Base-by-base conservation (phyloP, 1,140 invertebrate species). In the Pogonomyrmex californicus region DNA sequence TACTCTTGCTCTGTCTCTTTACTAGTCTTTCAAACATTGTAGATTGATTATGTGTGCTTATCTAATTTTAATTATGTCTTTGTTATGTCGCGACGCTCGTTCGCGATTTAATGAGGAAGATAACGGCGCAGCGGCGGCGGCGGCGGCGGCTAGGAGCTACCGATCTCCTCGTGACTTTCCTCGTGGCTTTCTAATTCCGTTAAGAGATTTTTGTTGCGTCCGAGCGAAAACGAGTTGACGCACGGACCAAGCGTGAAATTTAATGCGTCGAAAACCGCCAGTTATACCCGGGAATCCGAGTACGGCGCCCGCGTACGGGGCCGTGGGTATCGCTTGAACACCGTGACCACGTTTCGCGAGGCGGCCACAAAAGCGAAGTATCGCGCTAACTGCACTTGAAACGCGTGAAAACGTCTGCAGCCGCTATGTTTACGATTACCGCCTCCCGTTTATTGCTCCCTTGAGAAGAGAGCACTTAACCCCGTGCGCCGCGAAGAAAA, bases 341-440 rank as follows among this genome's bases (percentile, higher is more conserved):
- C 51, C 23, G 41, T 41, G 77, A 77, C 77, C 38, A 44, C 62
- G 56, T 56, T 47, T 77, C 70, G 88, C 87, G 70, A 88, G 85
- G 75, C 87, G 62, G 33, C 51, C 51, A 68, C 54, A 63, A 85
- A 76, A 79, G 58, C 75, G 36, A 56, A 90, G 65, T 81, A 73
- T 83, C 66, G 88, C 77, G 68, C 71, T 88, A 86, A 86, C 77
- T 77, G 76, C 75, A 41, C 65, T 68, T 36, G 79, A 89, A 87
- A 76, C 58, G 88, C 66, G 65, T 87, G 77, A 85, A 90, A 90
- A 89, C 73, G 79, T 62, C 56, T 47, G 78, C 60, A 17, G 23
- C 65, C n/a, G 63, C 78, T 77, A 81, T 85, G 75, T 90, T 90
- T 89, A 86, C 85, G 85, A 79, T 86, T 81, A 87, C 86, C 56